A percentile compares a stretch with the other conserved stretches of the same genome.
phyloP scores from a whole-genome alignment of 2,797 vertebrate species.

The Erithacus rubecula region DNA sequence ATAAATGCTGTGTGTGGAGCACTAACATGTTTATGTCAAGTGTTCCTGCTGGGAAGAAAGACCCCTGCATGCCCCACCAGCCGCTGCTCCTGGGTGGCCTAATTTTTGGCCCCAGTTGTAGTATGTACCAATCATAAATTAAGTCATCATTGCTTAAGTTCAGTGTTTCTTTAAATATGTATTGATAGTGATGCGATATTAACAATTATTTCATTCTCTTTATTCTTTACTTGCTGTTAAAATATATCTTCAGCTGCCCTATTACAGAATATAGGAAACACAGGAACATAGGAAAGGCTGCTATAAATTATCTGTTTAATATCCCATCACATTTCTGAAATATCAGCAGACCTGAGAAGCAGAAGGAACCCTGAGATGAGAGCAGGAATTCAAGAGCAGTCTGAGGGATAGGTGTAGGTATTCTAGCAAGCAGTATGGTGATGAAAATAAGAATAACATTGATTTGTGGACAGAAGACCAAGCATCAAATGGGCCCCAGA shows the following conservation, averaged over 20 bases:
- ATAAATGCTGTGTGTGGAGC: conserved; percentile 18
- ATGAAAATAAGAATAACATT: background rate
- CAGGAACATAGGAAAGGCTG: background rate
- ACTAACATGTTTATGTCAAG: conserved; percentile 27
- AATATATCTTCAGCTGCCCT: background rate
- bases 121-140: background rate
- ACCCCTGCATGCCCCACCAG: conserved; percentile 18
- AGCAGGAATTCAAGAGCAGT: background rate
- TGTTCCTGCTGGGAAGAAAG: conserved; percentile 34
- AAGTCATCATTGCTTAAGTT: background rate
- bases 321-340: background rate
- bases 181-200: background rate
- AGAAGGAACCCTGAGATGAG: background rate
- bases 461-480: background rate
- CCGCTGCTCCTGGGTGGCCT: conserved; percentile 33
- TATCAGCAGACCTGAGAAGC: background rate
- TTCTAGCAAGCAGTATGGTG: background rate
- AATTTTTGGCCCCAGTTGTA: background rate
- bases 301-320: background rate
- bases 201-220: background rate
- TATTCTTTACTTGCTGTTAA: conserved; percentile 3
- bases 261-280: background rate
- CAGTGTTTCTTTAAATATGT: background rate
- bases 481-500: background rate
- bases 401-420: background rate